A percentile compares a stretch with the other conserved stretches of the same genome.
Conservation (phyloP, 2,888 invertebrate genomes). For the Ectropis crepuscularia region DNA sequence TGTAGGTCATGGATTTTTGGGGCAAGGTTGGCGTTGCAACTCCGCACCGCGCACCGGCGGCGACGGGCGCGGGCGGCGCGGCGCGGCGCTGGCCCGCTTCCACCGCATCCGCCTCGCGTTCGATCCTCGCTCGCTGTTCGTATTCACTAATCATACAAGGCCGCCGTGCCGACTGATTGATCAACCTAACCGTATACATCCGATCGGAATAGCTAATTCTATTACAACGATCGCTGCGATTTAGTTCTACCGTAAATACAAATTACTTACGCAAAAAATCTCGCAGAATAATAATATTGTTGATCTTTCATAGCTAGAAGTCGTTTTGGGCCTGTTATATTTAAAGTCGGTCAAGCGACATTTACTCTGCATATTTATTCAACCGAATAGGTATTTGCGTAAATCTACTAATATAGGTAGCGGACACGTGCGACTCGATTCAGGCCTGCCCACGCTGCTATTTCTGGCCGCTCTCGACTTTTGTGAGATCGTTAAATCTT, state of each 20-base stretch:
- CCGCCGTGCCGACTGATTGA: constrained; percentile 72
- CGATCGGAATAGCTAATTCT: constrained; percentile 63
- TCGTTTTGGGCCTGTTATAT: constrained; percentile 20
- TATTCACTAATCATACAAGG: constrained; percentile 77
- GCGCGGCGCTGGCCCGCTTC: constrained; percentile 66
- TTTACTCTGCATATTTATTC: constrained; percentile 28
- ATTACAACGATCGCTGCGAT: constrained; percentile 44
- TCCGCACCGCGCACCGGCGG: constrained; percentile 42
- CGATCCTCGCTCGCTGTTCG: constrained; percentile 48
- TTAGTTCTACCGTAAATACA: constrained; percentile 43
- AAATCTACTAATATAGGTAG: constrained; percentile 44
- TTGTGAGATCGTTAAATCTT: constrained; percentile 29
- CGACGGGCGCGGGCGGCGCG: constrained; percentile 35
- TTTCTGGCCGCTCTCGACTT: constrained; percentile 44
- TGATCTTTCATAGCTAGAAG: constrained; percentile 5
- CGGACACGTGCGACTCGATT: constrained; percentile 49
- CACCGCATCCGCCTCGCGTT: constrained; percentile 76
- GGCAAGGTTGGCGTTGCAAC: constrained; percentile 77
- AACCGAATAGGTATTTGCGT: constrained; percentile 41
- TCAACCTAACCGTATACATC: constrained; percentile 69
- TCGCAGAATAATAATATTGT: constrained; percentile 1
- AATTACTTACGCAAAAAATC: background rate
- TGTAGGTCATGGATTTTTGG: constrained; percentile 82
- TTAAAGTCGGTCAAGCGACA: constrained; percentile 18
- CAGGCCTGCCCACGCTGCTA: constrained; percentile 53